Evolutionary conservation across 1,140 invertebrate genomes (phyloP).

Genomic region (Drosophila asahinai): DNA sequence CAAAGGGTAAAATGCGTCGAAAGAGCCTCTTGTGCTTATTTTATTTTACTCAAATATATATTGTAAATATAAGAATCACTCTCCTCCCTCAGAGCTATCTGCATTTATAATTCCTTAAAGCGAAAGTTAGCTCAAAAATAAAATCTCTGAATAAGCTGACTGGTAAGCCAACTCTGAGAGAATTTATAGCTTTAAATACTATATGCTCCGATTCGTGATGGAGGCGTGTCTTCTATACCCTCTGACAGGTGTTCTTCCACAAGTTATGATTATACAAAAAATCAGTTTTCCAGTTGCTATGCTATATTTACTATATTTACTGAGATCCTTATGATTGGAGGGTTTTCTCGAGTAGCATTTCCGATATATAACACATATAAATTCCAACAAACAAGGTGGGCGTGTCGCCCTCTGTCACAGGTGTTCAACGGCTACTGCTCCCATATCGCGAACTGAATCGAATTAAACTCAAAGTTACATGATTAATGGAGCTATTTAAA

Average conservation of each 20-base stretch:
- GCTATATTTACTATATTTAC: not conserved
- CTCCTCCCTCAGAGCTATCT: not conserved
- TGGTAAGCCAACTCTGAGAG: not conserved
- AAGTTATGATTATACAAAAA: not conserved
- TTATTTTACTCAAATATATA: not conserved
- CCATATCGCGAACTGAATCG: constrained; percentile 4
- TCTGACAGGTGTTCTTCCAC: constrained; percentile 3
- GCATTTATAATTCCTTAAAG: not conserved
- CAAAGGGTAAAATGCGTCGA: not conserved
- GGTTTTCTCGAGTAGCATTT: not conserved
- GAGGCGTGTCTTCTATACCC: not conserved
- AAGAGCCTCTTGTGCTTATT: not conserved
- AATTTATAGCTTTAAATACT: constrained; percentile 9
- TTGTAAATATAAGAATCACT: not conserved
- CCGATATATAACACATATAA: constrained; percentile 1
- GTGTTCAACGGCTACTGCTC: constrained; percentile 27
- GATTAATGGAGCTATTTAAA: constrained; percentile 39
- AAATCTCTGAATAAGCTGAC: not conserved
- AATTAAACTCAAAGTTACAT: constrained; percentile 11
- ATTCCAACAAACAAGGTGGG: constrained; percentile 19
- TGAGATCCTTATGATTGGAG: not conserved
- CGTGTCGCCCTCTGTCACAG: constrained; percentile 27
- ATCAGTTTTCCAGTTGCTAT: not conserved
- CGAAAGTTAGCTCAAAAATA: not conserved
- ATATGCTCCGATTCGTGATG: constrained; percentile 8